Evolutionary conservation across 2,888 invertebrate species (phyloP).

Genomic region (Trissolcus brochymenae): DNA sequence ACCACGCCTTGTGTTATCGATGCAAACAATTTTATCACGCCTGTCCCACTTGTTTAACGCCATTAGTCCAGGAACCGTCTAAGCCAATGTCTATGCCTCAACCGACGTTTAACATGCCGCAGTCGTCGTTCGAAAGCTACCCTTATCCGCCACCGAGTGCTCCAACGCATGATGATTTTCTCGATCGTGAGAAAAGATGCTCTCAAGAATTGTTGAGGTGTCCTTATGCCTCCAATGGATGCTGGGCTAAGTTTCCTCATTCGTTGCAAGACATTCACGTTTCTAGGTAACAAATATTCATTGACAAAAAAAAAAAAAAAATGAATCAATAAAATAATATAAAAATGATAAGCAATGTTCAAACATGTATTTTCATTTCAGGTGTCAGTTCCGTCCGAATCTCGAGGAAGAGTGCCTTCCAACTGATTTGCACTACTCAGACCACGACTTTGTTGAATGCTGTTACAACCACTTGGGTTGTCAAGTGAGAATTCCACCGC

Average conservation of each 20-base stretch:
- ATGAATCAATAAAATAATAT: background rate
- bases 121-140: slow-evolving; percentile 56
- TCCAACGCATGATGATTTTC: slow-evolving; percentile 61
- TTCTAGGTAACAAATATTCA: no score
- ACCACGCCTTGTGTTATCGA: slow-evolving; percentile 64
- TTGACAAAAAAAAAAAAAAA: slow-evolving; percentile 11
- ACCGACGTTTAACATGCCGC: slow-evolving; percentile 55
- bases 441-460: slow-evolving; percentile 63
- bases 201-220: slow-evolving; percentile 61
- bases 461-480: slow-evolving; percentile 64
- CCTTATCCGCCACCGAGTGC: slow-evolving; percentile 60
- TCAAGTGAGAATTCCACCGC: slow-evolving; percentile 62
- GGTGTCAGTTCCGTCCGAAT: slow-evolving; percentile 70
- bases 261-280: slow-evolving; percentile 62
- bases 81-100: slow-evolving; percentile 12
- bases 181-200: slow-evolving; percentile 5
- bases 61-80: slow-evolving; percentile 52
- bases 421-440: slow-evolving; percentile 61
- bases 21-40: slow-evolving; percentile 70
- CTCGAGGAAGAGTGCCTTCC: slow-evolving; percentile 65
- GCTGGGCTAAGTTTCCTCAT: slow-evolving; percentile 64
- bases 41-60: slow-evolving; percentile 66
- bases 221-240: slow-evolving; percentile 64
- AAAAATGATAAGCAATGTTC: background rate
- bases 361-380: slow-evolving; percentile 47